Percentiles rank a stretch among this genome's conserved stretches.
These are phyloP conservation scores for Conus canariensis DNA, from an alignment of 2,888 invertebrate species.

Conservation along the genomic window DNA sequence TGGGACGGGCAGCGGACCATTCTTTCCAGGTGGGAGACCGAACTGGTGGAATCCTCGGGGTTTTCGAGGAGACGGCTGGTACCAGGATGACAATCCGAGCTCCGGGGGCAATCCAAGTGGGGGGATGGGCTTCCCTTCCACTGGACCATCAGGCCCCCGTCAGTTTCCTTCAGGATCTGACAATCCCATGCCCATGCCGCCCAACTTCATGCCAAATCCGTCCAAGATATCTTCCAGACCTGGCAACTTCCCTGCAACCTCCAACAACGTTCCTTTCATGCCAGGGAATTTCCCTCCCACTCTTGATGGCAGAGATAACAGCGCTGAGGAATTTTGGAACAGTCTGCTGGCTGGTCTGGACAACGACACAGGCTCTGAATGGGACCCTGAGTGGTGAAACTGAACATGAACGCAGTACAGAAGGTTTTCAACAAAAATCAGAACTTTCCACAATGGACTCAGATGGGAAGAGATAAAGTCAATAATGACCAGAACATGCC, in stretches of 20 bases:
- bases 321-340: conserved; percentile 26
- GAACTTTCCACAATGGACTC: not conserved
- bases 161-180: not conserved
- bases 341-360: conserved; percentile 17
- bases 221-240: not conserved
- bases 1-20: not conserved
- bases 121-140: not conserved
- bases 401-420: not conserved
- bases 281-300: not conserved
- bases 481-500: not conserved
- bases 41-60: conserved; percentile 8
- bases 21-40: not conserved
- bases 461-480: not conserved
- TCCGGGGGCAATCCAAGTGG: not conserved
- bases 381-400: not conserved
- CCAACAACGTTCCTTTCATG: not conserved
- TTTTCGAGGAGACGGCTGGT: not conserved
- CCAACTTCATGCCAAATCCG: conserved; percentile 24
- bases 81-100: not conserved
- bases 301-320: not conserved
- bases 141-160: not conserved
- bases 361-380: not conserved
- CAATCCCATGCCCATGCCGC: not conserved
- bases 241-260: not conserved
- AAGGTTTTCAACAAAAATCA: not conserved